Base-by-base conservation (phyloP, 2,113 vertebrate genomes). In the Sula dactylatra region DNA sequence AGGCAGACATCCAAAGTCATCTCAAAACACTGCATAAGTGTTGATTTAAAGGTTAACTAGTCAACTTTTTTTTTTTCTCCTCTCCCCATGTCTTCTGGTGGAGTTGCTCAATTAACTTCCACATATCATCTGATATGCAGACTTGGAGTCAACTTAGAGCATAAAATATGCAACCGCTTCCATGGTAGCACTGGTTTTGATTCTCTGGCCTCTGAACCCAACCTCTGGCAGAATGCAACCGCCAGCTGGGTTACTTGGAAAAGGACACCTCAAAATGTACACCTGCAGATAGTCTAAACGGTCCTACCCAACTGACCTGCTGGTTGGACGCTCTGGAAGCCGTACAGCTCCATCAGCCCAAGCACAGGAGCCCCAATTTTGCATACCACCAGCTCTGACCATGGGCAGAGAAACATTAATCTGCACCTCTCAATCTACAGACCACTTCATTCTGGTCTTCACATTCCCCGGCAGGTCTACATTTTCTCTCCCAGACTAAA, bases 31-130 rank as follows among this genome's bases (percentile, higher is more conserved):
- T 62, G 38, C 24, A 73, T 38, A 54, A 88, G 61, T 86, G 88
- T 94, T 96, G 92, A 90, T 92, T 97, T 97, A 96, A 95, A 97
- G 88, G 93, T 94, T 93, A 97, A 91, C 81, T 88, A 93, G 70
- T 90, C 45, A 86, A 88, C 36, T 65, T 38, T 31, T 18, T 44
- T 81, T 40, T 19, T 25, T 18, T 36, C 25, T 76, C 20, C 24
- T 44, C 49, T 90, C 71, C 40, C 76, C 20, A 26, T 15, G 40
- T 93, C 73, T 89, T 72, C 56, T 82, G 47, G 20, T 69, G 36
- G 56, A 95, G 69, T 49, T 95, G 88, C 69, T 95, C 92, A 95
- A 83, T 83, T 90, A 88, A 80, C 64, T 95, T 94, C 58, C 49
- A 92, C 90, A 26, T 56, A 81, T 64, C 47, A 87, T 82, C n/a